These are phyloP conservation scores for Globodera ellingtonae DNA, from an alignment of 1,140 invertebrate species.

Conservation along the genomic window DNA sequence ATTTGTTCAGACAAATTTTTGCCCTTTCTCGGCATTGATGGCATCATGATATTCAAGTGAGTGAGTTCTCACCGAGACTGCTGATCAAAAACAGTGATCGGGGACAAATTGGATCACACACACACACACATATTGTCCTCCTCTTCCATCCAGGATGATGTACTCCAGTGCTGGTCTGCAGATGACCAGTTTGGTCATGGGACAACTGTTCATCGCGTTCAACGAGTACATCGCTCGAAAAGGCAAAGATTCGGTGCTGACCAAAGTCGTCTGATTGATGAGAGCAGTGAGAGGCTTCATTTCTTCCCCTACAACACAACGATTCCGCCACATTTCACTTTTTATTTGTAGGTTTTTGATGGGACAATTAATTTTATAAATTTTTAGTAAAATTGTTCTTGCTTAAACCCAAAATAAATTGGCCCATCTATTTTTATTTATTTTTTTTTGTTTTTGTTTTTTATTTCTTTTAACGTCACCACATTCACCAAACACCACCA, in stretches of 20 bases:
- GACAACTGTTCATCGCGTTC: constrained; percentile 5
- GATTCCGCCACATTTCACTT: no score
- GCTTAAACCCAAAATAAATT: not conserved
- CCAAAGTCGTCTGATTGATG: no score
- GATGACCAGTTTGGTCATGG: constrained; percentile 23
- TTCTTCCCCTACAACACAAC: no score
- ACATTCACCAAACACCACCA: not conserved
- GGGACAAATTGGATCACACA: constrained; percentile 4
- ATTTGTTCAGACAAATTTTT: constrained; percentile 8
- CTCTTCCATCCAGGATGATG: constrained; percentile 9
- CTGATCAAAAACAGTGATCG: not conserved
- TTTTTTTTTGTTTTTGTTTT: no score
- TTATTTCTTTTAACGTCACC: no score
- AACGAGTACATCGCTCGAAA: not conserved
- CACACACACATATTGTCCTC: not conserved
- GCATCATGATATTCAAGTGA: constrained; percentile 10
- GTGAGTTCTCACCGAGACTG: not conserved
- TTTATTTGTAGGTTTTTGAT: not conserved
- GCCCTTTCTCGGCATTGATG: not conserved
- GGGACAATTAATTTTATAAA: not conserved
- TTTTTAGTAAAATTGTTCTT: not conserved
- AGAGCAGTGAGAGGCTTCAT: no score
- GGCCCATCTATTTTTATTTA: not conserved
- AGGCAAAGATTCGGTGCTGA: not conserved
- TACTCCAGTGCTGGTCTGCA: not conserved